These are phyloP conservation scores for Nebria salina DNA, from an alignment of 2,888 invertebrate species.

Conservation along the genomic window DNA sequence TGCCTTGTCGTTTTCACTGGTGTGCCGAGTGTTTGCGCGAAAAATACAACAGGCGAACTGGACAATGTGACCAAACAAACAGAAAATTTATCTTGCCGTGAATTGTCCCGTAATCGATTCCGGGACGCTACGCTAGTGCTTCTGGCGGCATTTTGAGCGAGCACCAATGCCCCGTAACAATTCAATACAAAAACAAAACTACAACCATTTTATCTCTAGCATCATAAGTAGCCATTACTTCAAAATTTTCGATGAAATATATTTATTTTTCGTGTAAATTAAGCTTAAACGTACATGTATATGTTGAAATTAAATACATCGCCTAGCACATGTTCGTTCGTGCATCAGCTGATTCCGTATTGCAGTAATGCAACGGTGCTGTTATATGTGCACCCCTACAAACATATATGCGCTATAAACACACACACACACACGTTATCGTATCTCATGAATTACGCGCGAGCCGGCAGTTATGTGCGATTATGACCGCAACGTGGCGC, in stretches of 20 bases:
- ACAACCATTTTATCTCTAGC: constrained; percentile 35
- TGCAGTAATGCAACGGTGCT: background rate
- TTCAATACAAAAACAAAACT: constrained; percentile 33
- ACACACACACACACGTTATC: constrained; percentile 20
- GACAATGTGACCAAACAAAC: constrained; percentile 21
- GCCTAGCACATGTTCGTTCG: background rate
- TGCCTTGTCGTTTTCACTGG: constrained; percentile 6
- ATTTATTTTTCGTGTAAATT: background rate
- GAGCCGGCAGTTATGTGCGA: constrained; percentile 43
- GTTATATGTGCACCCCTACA: background rate
- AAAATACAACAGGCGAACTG: background rate
- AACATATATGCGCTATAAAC: background rate
- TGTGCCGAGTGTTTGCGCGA: background rate
- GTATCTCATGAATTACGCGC: constrained; percentile 39
- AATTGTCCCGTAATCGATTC: constrained; percentile 44
- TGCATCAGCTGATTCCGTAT: constrained; percentile 1
- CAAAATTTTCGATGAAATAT: background rate
- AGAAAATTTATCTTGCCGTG: constrained; percentile 39
- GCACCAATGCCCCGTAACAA: constrained; percentile 5
- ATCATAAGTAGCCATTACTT: background rate
- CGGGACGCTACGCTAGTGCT: constrained; percentile 20
- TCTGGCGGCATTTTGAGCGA: constrained; percentile 33
- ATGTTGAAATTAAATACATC: background rate
- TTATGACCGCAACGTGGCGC: constrained; percentile 40
- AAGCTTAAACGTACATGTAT: background rate